phyloP scores from a whole-genome alignment of 2,797 vertebrate species.

The Allobates femoralis region DNA sequence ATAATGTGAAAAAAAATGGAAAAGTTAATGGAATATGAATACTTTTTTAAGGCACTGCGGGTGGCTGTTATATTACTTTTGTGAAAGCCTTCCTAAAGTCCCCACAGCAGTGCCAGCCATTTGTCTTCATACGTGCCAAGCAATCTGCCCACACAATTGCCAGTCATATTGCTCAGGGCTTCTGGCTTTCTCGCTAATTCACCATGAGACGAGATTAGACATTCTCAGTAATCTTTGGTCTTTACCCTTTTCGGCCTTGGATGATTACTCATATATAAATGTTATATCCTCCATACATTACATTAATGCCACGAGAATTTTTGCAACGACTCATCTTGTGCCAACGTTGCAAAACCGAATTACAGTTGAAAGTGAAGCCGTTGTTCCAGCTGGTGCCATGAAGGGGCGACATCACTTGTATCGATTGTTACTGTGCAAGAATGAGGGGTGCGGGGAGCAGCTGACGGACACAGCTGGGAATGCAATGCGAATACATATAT shows the following conservation, averaged over 20 bases:
- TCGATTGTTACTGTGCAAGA: slow-evolving; percentile 1
- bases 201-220: too few relatives aligned
- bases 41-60: too few relatives aligned
- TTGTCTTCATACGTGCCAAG: background rate
- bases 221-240: background rate
- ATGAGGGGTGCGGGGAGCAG: slow-evolving; percentile 26
- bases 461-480: slow-evolving; percentile 57
- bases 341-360: slow-evolving; percentile 19
- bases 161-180: background rate
- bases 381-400: slow-evolving; percentile 38
- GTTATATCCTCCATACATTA: background rate
- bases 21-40: too few relatives aligned
- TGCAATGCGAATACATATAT: slow-evolving; percentile 22
- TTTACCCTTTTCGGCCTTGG: background rate
- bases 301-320: background rate
- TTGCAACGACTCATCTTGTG: slow-evolving; percentile 28
- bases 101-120: background rate
- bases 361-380: slow-evolving; percentile 38
- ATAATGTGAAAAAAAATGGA: too few relatives aligned
- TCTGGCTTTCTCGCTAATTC: background rate
- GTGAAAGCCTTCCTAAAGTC: background rate
- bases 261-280: background rate
- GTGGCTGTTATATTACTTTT: background rate
- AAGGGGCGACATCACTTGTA: background rate
- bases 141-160: background rate